Evolutionary conservation across 1,140 invertebrate genomes (phyloP).

Genomic region (Zelostemma sp.): DNA sequence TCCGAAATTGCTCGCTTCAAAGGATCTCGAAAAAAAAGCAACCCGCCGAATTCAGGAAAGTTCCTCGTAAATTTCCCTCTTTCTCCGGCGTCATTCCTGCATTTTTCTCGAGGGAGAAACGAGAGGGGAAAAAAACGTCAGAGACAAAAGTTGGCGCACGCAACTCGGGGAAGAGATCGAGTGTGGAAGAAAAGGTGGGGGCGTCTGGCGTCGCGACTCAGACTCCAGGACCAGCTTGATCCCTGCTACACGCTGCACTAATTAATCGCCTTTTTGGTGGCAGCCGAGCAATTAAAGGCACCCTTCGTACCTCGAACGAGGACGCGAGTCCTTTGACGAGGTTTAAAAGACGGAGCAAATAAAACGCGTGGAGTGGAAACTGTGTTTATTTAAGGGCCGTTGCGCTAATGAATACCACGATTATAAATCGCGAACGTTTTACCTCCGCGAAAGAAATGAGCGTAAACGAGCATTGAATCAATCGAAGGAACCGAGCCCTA

Average conservation of each 20-base stretch:
- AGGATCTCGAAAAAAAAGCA: too few species aligned
- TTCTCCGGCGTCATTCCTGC: too few species aligned
- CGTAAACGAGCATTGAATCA: too few species aligned
- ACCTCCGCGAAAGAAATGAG: too few species aligned
- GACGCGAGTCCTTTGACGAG: not conserved
- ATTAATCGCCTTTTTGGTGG: slow-evolving; percentile 38
- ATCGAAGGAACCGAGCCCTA: slow-evolving; percentile 25
- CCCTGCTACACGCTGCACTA: slow-evolving; percentile 48
- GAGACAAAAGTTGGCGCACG: slow-evolving; percentile 9
- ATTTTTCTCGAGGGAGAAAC: slow-evolving; percentile 18
- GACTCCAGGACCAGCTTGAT: slow-evolving; percentile 29
- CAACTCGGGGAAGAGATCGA: slow-evolving; percentile 27
- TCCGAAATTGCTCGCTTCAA: too few species aligned
- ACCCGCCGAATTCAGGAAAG: slow-evolving; percentile 23
- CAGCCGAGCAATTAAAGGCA: slow-evolving; percentile 8
- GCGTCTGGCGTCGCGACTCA: slow-evolving; percentile 41
- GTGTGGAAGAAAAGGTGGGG: slow-evolving; percentile 27
- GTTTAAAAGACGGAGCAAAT: not conserved
- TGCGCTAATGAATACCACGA: too few species aligned
- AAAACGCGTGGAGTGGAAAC: too few species aligned
- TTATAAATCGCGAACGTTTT: too few species aligned
- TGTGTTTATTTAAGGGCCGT: too few species aligned
- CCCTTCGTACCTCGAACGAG: not conserved
- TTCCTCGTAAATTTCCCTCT: too few species aligned
- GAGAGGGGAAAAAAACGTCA: slow-evolving; percentile 23